phyloP scores from a whole-genome alignment of 2,888 invertebrate species.

The Chymomyza fuscimana region DNA sequence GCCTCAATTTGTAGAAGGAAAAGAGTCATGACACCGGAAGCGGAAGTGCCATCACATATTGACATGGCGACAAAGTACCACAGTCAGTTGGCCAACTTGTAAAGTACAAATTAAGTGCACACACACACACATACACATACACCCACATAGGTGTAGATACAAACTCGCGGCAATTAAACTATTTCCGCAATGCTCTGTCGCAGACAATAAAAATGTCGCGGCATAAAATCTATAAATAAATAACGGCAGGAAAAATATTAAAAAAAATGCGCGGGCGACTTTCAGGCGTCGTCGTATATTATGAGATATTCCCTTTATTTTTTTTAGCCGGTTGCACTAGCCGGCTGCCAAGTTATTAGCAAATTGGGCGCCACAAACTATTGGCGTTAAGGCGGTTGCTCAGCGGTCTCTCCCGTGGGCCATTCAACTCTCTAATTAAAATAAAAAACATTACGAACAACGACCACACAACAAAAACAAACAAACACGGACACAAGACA shows the following conservation, averaged over 20 bases:
- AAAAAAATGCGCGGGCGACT: slow-evolving; percentile 47
- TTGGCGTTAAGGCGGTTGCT: slow-evolving; percentile 9
- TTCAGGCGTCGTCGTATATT: slow-evolving; percentile 48
- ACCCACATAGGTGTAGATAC: background rate
- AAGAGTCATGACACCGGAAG: slow-evolving; percentile 58
- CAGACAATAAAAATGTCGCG: slow-evolving; percentile 44
- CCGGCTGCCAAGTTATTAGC: slow-evolving; percentile 52
- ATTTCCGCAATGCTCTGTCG: slow-evolving; percentile 61
- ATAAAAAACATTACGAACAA: slow-evolving; percentile 4
- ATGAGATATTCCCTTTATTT: slow-evolving; percentile 11
- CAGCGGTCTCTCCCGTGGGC: background rate
- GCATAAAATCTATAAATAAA: slow-evolving; percentile 57
- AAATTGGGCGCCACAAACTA: slow-evolving; percentile 66
- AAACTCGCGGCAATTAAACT: slow-evolving; percentile 67
- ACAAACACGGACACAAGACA: background rate
- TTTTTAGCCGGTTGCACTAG: slow-evolving; percentile 22
- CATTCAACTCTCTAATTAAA: slow-evolving; percentile 20
- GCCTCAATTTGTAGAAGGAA: slow-evolving; percentile 10
- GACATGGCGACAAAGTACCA: slow-evolving; percentile 65
- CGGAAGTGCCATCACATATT: slow-evolving; percentile 72
- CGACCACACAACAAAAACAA: slow-evolving; percentile 3
- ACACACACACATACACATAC: background rate
- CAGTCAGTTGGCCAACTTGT: slow-evolving; percentile 9
- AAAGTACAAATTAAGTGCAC: background rate
- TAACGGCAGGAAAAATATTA: slow-evolving; percentile 38